Evolutionary conservation across 1,140 invertebrate genomes (phyloP), one percentile per base, ranked within the genome.

Genomic region (Rhyzopertha dominica): DNA sequence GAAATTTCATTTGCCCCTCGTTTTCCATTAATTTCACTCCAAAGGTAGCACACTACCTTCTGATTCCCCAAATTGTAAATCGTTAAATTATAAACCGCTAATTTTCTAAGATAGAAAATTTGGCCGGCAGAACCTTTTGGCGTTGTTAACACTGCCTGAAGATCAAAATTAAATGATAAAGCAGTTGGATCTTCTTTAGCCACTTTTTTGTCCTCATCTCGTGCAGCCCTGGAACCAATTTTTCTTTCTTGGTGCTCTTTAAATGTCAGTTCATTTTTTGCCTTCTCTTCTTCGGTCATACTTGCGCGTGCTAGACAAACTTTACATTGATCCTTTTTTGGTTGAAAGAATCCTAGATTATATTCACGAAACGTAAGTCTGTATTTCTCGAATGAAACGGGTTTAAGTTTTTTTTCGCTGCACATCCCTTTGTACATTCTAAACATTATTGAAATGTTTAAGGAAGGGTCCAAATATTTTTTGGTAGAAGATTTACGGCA

Each of bases 31-130:
- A 50, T 50, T 49, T 73, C 68, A 51, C 63, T 52, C 65, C 69
- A 73, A 19, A 69, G 53, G 47, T 61, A 66, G 41, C 66, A 70
- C 26, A 43, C 31, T 5, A 52, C 59, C 51, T 58, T 45, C 10
- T 56, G 40, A 13, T 49, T 60, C 9, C 13, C 47, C 7, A 62
- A 30, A 39, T 67, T 55, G 47, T 50, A 68, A 22, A 67, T 44
- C 3, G 70, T 74, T 12, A 70, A 68, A 56, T 74, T 74, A 34
- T 66, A 68, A n/a, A 65, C 52, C 24, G 59, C 54, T 22, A 75
- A 34, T 45, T 72, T 74, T 16, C 56, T 58, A 43, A 62, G 64
- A 47, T 70, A 71, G 42, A 60, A 70, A 40, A 68, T 66, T 19
- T 47, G 49, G 37, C 56, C 61, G 30, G 59, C 52, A 16, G 68